A percentile compares a stretch with the other conserved stretches of the same genome.
These are phyloP conservation scores for Cremastinae sp. DNA, from an alignment of 2,888 invertebrate genomes.

Conservation along the genomic window DNA sequence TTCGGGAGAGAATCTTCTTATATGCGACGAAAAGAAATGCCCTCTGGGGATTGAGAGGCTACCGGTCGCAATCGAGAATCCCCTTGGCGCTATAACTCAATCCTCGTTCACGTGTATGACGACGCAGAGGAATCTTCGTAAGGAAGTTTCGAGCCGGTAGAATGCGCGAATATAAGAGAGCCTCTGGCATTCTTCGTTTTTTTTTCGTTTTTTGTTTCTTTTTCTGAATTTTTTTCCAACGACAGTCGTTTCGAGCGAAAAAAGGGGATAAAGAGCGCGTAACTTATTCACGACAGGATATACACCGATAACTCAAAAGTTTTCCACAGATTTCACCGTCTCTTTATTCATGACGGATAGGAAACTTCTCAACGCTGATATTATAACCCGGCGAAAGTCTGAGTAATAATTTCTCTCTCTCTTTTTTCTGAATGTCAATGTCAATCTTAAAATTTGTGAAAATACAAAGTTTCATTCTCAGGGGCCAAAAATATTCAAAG, in stretches of 20 bases:
- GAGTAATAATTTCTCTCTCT: constrained; percentile 53
- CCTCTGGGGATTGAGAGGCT: constrained; percentile 62
- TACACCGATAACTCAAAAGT: constrained; percentile 53
- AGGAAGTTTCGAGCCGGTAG: not conserved
- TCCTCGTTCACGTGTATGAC: constrained; percentile 55
- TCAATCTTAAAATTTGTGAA: too few relatives aligned
- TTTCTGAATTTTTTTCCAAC: constrained; percentile 13
- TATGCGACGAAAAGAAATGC: constrained; percentile 37
- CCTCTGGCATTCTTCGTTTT: constrained; percentile 63
- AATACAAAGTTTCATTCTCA: too few relatives aligned
- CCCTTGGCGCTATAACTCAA: constrained; percentile 73
- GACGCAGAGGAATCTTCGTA: constrained; percentile 21
- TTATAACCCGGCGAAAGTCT: constrained; percentile 54
- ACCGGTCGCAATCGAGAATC: constrained; percentile 53
- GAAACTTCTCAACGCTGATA: constrained; percentile 35
- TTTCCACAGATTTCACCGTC: constrained; percentile 24
- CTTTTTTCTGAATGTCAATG: constrained; percentile 12
- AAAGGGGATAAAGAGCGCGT: too few relatives aligned
- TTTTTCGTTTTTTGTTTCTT: constrained; percentile 13
- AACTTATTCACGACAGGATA: constrained; percentile 51
- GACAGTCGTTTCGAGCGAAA: not conserved
- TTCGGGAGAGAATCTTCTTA: constrained; percentile 8
- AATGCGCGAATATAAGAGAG: constrained; percentile 15
- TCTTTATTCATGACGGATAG: constrained; percentile 24
- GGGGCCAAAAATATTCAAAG: too few relatives aligned